Conservation (phyloP, 2,888 invertebrate genomes). For the Hypena proboscidalis region DNA sequence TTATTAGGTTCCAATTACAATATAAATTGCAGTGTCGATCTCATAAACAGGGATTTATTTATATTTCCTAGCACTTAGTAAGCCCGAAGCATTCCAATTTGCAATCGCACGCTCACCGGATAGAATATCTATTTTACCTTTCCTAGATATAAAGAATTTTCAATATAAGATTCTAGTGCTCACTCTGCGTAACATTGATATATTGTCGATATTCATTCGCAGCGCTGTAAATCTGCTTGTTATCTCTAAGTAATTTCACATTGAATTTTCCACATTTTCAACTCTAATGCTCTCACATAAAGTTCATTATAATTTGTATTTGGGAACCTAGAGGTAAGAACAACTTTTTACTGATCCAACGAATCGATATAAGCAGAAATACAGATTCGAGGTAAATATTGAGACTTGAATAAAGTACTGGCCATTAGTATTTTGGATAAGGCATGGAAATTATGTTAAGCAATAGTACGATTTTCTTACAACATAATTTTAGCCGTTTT, state of each 20-base stretch:
- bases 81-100: too few relatives aligned
- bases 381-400: conserved; percentile 30
- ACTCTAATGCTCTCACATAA: background rate
- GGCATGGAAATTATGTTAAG: conserved; percentile 13
- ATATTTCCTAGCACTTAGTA: too few relatives aligned
- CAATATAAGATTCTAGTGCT: conserved; percentile 8
- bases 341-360: conserved; percentile 15
- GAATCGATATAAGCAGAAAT: conserved; percentile 27
- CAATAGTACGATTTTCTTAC: background rate
- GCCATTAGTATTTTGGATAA: conserved; percentile 32
- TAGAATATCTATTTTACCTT: too few relatives aligned
- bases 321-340: conserved; percentile 7
- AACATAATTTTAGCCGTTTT: background rate
- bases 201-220: conserved; percentile 32
- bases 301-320: conserved; percentile 1
- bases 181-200: conserved; percentile 22
- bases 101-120: too few relatives aligned
- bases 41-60: too few relatives aligned
- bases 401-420: conserved; percentile 28
- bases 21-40: too few relatives aligned
- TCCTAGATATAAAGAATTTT: too few relatives aligned
- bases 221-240: conserved; percentile 39
- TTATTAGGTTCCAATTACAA: too few relatives aligned
- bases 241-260: conserved; percentile 32
- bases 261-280: background rate